Evolutionary conservation across 2,113 vertebrate species (phyloP), one percentile per base, ranked within the genome.

Genomic region (Spermophilus dauricus): DNA sequence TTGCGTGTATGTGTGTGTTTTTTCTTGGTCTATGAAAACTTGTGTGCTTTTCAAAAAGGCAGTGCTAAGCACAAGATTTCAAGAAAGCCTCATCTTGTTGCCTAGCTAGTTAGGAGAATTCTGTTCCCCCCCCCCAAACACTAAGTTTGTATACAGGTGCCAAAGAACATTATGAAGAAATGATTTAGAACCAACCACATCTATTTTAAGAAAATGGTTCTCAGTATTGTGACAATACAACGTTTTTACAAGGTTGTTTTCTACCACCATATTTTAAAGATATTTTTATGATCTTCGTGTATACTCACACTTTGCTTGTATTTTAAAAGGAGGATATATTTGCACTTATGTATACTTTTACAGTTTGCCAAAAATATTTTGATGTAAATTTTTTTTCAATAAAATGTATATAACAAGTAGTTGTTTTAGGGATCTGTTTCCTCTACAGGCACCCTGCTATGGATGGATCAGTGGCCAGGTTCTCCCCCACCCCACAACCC

Each of bases 341-440:
- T 99, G 99, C 99, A 99, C 99, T 99, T 99, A 99, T 99, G 98
- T 99, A 99, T 99, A 99, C 98, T 98, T 98, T 99, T 98, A 99
- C 97, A 98, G 98, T 98, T 99, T 99, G 99, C 98, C 98, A 98
- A 98, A 45, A 98, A 98, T 98, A 98, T 98, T 99, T 98, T 98
- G 99, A 98, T 99, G 99, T 99, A 99, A 99, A 99, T 76, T 98
- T 98, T 96, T 98, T 98, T 99, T 98, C 99, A 99, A 99, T 99
- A 99, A 99, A 99, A 99, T 98, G 98, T 99, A 98, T 99, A 99
- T 99, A 99, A 99, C 98, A 98, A 99, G 97, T 45, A 24, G 85
- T 67, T 10, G 53, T 72, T 12, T 89, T 86, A 87, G 80, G 77
- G 3, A 51, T 77, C 37, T 11, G 0, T 56, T 98, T 97, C 20